Conservation (phyloP, 92 coral and sea anemone species). For the Epizoanthus stellaris region DNA sequence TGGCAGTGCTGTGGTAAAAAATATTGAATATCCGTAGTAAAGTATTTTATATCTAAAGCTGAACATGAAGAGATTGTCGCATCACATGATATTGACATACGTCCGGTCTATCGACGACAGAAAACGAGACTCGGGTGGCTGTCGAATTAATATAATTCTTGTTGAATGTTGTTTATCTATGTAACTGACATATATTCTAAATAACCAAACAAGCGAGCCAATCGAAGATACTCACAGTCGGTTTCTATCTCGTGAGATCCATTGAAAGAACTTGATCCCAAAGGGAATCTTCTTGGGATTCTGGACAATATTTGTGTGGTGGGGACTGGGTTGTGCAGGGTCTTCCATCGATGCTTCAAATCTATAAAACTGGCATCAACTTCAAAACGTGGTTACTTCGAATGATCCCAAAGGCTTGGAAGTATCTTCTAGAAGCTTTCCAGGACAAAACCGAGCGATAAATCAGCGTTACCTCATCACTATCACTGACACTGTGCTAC, state of each 20-base stretch:
- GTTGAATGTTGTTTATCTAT: too few relatives aligned
- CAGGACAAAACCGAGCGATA: not conserved
- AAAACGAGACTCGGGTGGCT: too few relatives aligned
- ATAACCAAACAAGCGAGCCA: not conserved
- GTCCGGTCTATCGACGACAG: too few relatives aligned
- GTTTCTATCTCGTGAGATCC: slow-evolving; percentile 85
- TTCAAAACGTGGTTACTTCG: not conserved
- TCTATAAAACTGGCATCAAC: not conserved
- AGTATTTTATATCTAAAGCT: too few relatives aligned
- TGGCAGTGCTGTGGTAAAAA: too few relatives aligned
- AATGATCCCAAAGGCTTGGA: not conserved
- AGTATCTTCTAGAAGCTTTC: not conserved
- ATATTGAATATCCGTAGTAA: too few relatives aligned
- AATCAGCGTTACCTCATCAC: not conserved
- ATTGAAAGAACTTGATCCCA: slow-evolving; percentile 81
- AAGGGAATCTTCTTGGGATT: slow-evolving; percentile 72
- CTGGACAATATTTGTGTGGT: slow-evolving; percentile 8
- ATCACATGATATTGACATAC: too few relatives aligned
- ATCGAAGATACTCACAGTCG: slow-evolving; percentile 71
- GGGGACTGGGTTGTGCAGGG: not conserved
- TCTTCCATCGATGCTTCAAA: slow-evolving; percentile 16
- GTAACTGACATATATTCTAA: not conserved
- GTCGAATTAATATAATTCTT: too few relatives aligned
- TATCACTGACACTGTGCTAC: not conserved
- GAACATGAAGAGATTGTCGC: too few relatives aligned